Base-by-base conservation (phyloP, 2,888 invertebrate species). In the Meta bourneti region DNA sequence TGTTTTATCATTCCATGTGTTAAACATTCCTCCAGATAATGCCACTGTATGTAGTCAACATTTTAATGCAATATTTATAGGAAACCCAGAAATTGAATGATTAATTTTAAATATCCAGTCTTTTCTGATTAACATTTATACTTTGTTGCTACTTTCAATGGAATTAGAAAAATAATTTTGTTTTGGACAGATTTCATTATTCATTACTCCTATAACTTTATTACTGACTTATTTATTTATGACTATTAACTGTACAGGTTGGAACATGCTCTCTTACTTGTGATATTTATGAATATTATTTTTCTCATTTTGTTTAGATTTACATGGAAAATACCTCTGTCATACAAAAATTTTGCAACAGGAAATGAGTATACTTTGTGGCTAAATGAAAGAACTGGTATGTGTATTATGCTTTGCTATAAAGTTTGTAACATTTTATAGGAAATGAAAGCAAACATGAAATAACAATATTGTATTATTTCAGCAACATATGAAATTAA, bases 271-370 rank as follows among this genome's bases (percentile, higher is more conserved):
- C 34, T 34, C 4, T 34, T 34, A 34, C 34, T 34, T 34, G 34
- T 34, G 34, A 34, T 34, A 34, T 34, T 34, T 34, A 34, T 34
- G 34, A 34, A n/a, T n/a, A n/a, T 34, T 34, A 2, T 34, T 34
- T 34, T 34, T 34, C 34, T 4, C 4, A 34, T 19, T 69, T 72
- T 71, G 34, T 61, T 0, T 34, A 92, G 92, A 16, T 85, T 86
- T 20, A 49, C 75, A 6, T 92, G 92, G 92, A 70, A 89, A n/a
- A 92, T 92, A 61, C 92, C 92, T 72, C 86, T 92, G 0, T 54
- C 78, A 20, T 92, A 89, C 20, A 89, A 89, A 52, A 89, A 92
- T 20, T 48, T 92, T 9, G 70, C 34, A 6, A 85, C 89, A 49
- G 89, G 85, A 7, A 70, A 89, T 20, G 85, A 92, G 51, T 51